These are phyloP conservation scores for Conistra vaccinii DNA, from an alignment of 2,888 invertebrate species.

Conservation along the genomic window DNA sequence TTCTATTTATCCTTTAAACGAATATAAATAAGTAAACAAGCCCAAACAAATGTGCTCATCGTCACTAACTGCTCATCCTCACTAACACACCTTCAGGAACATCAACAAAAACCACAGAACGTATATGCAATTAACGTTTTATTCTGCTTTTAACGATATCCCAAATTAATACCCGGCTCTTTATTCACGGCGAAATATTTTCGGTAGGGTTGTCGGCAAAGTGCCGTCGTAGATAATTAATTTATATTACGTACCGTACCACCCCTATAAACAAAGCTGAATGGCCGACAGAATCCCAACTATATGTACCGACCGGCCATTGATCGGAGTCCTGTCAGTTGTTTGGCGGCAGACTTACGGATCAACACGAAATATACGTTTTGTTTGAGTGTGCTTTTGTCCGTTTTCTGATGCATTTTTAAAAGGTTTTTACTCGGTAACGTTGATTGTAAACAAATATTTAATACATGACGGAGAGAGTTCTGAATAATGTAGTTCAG, in stretches of 20 bases:
- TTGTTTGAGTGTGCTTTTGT: constrained; percentile 32
- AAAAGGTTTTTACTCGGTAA: not conserved
- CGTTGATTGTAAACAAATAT: not conserved
- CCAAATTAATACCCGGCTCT: constrained; percentile 65
- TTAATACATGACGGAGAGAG: not conserved
- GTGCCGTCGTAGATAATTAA: constrained; percentile 71
- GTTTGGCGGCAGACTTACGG: constrained; percentile 24
- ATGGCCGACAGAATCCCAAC: constrained; percentile 55
- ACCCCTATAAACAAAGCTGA: constrained; percentile 72
- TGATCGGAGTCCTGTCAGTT: constrained; percentile 41
- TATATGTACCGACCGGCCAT: constrained; percentile 49
- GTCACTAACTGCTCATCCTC: not conserved
- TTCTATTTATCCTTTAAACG: constrained; percentile 24
- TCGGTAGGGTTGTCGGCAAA: constrained; percentile 49
- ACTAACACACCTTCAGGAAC: constrained; percentile 17
- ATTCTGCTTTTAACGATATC: constrained; percentile 66
- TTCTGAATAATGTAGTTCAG: not conserved
- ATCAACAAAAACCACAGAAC: constrained; percentile 58
- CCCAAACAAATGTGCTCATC: constrained; percentile 5
- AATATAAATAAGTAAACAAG: constrained; percentile 34
- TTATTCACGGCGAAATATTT: constrained; percentile 64
- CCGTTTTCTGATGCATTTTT: constrained; percentile 8
- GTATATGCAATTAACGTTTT: constrained; percentile 60
- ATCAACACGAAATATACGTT: constrained; percentile 17
- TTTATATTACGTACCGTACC: constrained; percentile 71